A percentile compares a stretch with the other conserved stretches of the same genome.
Conservation (phyloP, 1,140 invertebrate species). For the Myzus persicae region DNA sequence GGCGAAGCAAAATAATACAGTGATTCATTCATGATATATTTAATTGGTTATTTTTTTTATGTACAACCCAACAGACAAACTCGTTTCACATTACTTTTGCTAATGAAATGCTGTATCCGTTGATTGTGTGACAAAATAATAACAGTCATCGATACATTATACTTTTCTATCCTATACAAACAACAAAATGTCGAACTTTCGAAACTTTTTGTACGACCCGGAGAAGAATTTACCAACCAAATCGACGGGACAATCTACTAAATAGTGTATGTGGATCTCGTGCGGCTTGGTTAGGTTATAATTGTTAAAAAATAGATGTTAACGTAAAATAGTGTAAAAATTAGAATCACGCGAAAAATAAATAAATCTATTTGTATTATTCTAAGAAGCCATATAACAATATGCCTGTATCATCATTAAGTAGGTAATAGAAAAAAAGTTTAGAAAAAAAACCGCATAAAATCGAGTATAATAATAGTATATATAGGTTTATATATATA, state of each 20-base stretch:
- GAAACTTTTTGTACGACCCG: neutral
- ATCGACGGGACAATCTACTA: neutral
- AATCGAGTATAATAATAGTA: neutral
- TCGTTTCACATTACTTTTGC: neutral
- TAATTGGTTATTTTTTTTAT: slow-evolving; percentile 11
- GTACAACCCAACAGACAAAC: neutral
- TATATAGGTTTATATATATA: neutral
- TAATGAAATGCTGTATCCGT: neutral
- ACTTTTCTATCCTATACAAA: neutral
- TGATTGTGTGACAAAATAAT: neutral
- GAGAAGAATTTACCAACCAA: neutral
- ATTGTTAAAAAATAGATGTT: neutral
- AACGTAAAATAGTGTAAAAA: neutral
- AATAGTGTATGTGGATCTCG: neutral
- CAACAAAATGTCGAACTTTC: neutral
- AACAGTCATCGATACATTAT: neutral
- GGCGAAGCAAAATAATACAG: neutral
- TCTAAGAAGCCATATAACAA: neutral
- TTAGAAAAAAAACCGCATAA: neutral
- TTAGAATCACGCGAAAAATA: neutral
- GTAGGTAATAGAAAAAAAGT: neutral
- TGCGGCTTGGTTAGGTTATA: too few relatives aligned
- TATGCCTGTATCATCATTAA: neutral
- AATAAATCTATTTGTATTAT: neutral
- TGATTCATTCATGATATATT: slow-evolving; percentile 8